These are phyloP conservation scores for Ataeniobius toweri DNA, from an alignment of 2,797 vertebrate genomes.

Conservation along the genomic window DNA sequence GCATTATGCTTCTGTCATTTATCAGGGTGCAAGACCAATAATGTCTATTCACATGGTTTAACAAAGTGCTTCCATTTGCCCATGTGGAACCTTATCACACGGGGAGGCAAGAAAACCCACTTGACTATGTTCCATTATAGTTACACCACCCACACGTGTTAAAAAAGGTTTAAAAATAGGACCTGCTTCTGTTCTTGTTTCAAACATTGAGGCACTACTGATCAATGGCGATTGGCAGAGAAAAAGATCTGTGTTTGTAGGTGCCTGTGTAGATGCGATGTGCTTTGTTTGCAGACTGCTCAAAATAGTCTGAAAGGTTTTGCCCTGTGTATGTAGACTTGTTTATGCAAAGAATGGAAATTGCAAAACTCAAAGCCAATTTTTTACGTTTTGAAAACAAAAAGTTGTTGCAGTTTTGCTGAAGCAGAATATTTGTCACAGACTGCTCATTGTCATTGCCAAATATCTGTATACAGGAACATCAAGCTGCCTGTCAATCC, in stretches of 20 bases:
- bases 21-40: constrained; percentile 59
- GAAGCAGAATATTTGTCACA: constrained; percentile 7
- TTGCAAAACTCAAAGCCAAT: background rate
- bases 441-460: constrained; percentile 19
- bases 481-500: constrained; percentile 11
- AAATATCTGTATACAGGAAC: constrained; percentile 12
- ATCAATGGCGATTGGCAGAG: constrained; percentile 12
- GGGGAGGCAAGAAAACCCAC: constrained; percentile 1
- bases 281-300: constrained; percentile 31
- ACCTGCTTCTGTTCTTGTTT: constrained; percentile 7
- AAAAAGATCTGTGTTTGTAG: constrained; percentile 26
- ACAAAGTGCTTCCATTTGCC: constrained; percentile 47
- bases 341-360: constrained; percentile 22
- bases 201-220: constrained; percentile 18
- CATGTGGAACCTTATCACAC: constrained; percentile 13
- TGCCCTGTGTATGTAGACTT: constrained; percentile 19
- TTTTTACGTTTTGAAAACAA: background rate
- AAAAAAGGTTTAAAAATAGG: constrained; percentile 1
- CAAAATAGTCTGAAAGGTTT: constrained; percentile 34
- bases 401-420: constrained; percentile 18
- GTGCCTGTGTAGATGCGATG: constrained; percentile 18
- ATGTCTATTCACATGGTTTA: constrained; percentile 27
- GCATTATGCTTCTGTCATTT: constrained; percentile 35
- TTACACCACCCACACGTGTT: background rate
- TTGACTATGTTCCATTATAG: constrained; percentile 5